Evolutionary conservation across 2,797 vertebrate genomes (phyloP), one percentile per base, ranked within the genome.

Genomic region (Hydrocynus forskahlii): DNA sequence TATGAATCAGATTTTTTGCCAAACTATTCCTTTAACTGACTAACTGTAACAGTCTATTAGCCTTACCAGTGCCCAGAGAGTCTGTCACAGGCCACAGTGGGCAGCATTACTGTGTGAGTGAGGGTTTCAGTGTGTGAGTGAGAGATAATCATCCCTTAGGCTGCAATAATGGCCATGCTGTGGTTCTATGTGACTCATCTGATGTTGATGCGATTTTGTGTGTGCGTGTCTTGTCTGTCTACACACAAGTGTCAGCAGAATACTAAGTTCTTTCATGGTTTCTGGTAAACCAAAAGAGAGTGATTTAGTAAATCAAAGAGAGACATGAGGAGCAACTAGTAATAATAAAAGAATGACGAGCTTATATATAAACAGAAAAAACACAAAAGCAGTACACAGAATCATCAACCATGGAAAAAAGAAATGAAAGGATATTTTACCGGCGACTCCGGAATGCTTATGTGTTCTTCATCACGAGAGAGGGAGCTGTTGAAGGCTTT

Each of bases 401-500:
- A 48, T 7, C 50, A 57, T 75, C 25, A 29, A 14, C 19, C 40
- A 7, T 14, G 48, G 48, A 54, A 81, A 77, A 81, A 6, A 70
- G 74, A 79, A 89, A 89, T 89, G 21, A 81, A 52, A 16, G 13
- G 7, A 10, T 16, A 55, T 89, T 92, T 94, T 89, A 99, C 98
- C 74, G 95, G 94, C 80, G 95, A 92, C 73, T 98, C 97, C 1
- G 95, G 94, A 6, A 64, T 8, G 16, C 29, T 64, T 80, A 89
- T 57, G 81, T 96, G 91, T 45, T 97, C 97, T 7, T 97, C 97
- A 1, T 99, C 97, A 80, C 96, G 94, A 85, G 95, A 92, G 85
- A 96, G 94, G 78, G 96, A 95, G 86, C 91, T 94, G 69, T 96
- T 95, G 91, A 97, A 98, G 68, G 97, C 96, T 89, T 95, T 82